These are phyloP conservation scores for Drosophila melanica DNA, from an alignment of 1,140 invertebrate genomes.

Conservation along the genomic window DNA sequence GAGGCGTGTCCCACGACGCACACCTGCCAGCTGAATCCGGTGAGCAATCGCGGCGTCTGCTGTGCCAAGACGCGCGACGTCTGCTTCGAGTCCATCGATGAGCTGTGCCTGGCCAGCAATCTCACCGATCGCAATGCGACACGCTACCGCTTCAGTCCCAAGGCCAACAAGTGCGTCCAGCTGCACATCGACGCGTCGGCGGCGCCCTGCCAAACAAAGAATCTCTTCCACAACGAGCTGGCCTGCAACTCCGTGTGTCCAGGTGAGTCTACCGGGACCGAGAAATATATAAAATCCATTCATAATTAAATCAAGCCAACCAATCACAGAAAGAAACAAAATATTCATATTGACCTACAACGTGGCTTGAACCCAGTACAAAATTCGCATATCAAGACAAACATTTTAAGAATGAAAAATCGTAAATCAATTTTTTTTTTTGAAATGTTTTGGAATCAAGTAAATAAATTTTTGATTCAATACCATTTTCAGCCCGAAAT, in stretches of 20 bases:
- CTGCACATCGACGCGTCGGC: slow-evolving; percentile 86
- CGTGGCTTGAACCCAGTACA: too few species aligned
- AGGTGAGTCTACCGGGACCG: slow-evolving; percentile 83
- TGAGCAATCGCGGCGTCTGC: slow-evolving; percentile 91
- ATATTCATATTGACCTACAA: too few species aligned
- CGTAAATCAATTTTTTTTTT: too few species aligned
- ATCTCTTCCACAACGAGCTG: slow-evolving; percentile 93
- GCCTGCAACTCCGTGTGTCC: slow-evolving; percentile 94
- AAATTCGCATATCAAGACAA: too few species aligned
- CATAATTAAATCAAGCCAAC: too few species aligned
- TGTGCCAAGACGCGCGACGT: slow-evolving; percentile 93
- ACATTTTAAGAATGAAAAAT: too few species aligned
- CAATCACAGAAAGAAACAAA: too few species aligned
- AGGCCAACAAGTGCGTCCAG: slow-evolving; percentile 89
- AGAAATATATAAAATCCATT: too few species aligned
- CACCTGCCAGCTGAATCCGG: slow-evolving; percentile 92
- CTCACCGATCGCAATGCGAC: slow-evolving; percentile 85
- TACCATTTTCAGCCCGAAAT: too few species aligned
- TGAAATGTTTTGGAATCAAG: too few species aligned
- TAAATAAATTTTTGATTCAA: too few species aligned
- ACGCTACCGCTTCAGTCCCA: slow-evolving; percentile 91
- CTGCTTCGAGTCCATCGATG: slow-evolving; percentile 90
- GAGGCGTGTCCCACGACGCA: slow-evolving; percentile 92
- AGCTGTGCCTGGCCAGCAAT: slow-evolving; percentile 85
- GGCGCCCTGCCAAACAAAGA: slow-evolving; percentile 92